Base-by-base conservation (phyloP, 2,888 invertebrate genomes). In the Malachius bipustulatus region DNA sequence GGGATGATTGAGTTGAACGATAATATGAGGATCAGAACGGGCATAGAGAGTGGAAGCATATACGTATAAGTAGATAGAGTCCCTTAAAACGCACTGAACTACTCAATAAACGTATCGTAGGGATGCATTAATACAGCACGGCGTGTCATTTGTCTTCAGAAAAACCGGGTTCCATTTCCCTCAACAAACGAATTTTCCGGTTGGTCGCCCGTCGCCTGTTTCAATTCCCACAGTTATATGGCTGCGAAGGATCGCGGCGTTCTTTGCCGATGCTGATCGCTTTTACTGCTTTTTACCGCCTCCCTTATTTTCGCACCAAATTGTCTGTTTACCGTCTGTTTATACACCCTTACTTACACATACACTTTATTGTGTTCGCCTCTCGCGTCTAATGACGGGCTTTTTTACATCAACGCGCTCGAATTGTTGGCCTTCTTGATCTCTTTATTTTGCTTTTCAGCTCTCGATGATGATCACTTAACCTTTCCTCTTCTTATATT, bases 161-260 rank as follows among this genome's bases (percentile, higher is more conserved):
- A 61, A 61, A 61, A 60, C 56, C 58, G 56, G 54, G 56, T 57
- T 56, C 60, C 60, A 61, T 61, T 62, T 61, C 61, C 59, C 56
- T 57, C 56, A 54, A 63, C 62, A 63, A 63, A 62, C 62, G 63
- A 63, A 63, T 63, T 63, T 63, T 62, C 61, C 56, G 55, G 55
- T 47, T 58, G 59, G 57, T 47, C 56, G 59, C 57, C 42, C 48
- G 47, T 45, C 56, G 55, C 51, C 57, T 59, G 57, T 47, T 54
- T 48, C 44, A 50, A 52, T 62, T 62, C 62, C 58, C 62, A 62
- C 61, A 62, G 58, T 59, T 59, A 57, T 55, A 54, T 53, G 49
- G 48, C 34, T 19, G 19, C 16, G 26, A 32, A 14, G 15, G 15
- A 52, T 50, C 47, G 49, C 47, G 46, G 48, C 47, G 48, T 47